Conservation (phyloP, 2,888 invertebrate genomes). For the Drosophila mimica region DNA sequence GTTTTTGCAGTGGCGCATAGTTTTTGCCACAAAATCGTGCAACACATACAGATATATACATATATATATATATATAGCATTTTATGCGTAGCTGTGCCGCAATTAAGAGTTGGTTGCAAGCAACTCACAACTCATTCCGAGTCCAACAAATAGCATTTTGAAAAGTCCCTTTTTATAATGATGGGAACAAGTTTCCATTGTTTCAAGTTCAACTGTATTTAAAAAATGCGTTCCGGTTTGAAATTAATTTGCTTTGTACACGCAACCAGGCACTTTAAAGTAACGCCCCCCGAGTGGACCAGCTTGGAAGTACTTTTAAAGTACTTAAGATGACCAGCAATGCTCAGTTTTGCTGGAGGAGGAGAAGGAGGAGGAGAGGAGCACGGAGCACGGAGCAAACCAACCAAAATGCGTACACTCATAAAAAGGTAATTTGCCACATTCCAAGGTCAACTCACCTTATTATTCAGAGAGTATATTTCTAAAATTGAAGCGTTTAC, state of each 20-base stretch:
- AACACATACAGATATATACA: neutral
- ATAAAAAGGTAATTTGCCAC: neutral
- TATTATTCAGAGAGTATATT: too few species aligned
- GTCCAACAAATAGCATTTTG: slow-evolving; percentile 1
- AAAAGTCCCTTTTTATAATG: slow-evolving; percentile 27
- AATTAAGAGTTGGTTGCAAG: slow-evolving; percentile 41
- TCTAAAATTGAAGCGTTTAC: too few species aligned
- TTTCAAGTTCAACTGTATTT: slow-evolving; percentile 21
- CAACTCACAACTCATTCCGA: slow-evolving; percentile 1
- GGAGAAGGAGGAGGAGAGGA: neutral
- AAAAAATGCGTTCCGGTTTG: slow-evolving; percentile 42
- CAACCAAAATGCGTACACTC: neutral
- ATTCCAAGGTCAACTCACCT: too few species aligned
- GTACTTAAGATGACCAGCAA: slow-evolving; percentile 17
- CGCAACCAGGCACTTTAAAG: slow-evolving; percentile 25
- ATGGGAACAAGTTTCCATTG: slow-evolving; percentile 55
- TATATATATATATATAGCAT: slow-evolving; percentile 6
- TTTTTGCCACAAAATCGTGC: slow-evolving; percentile 27
- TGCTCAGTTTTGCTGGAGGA: neutral
- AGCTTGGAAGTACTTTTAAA: slow-evolving; percentile 1
- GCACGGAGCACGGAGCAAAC: neutral
- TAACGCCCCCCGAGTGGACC: neutral
- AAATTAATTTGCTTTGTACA: slow-evolving; percentile 49
- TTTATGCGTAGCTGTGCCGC: slow-evolving; percentile 50
- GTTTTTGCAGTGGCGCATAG: slow-evolving; percentile 10